Evolutionary conservation across 2,113 vertebrate genomes (phyloP), one percentile per base, ranked within the genome.

Genomic region (Ciconia stormi): DNA sequence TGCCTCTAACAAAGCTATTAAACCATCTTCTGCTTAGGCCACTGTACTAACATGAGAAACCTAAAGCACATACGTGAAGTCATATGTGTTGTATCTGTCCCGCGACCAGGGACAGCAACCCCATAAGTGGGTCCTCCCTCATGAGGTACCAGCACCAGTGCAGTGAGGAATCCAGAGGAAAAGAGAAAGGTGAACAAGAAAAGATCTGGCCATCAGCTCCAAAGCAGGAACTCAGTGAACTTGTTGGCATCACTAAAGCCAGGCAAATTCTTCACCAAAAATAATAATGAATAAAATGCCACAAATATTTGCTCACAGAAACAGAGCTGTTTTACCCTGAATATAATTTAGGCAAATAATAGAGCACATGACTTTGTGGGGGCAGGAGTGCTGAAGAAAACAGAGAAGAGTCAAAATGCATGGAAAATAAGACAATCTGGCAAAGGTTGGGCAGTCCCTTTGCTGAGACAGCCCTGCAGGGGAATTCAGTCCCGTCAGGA

Each of bases 281-380:
- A 92, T 85, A 90, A 95, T 42, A 72, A 90, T 86, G 76, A 94
- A 94, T 94, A 88, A 96, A 96, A 95, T 95, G 62, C 87, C 93
- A 62, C 0, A 2, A 87, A 95, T 97, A 94, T 85, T 97, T 95
- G 83, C 81, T 94, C n/a, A 89, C 91, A 95, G 89, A 87, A 95
- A 80, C 79, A 46, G 66, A 77, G 87, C 82, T 95, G 95, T 87
- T 95, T 93, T 80, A 77, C 53, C 32, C 87, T 72, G 94, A 85
- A 85, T 94, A 42, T 20, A 62, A 96, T 79, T 77, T 82, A 96
- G 70, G 74, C 62, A 89, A 87, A 89, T 72, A 82, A 79, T 1
- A 59, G 66, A 96, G 87, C 95, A 82, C 53, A 73, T 95, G 96
- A 97, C n/a, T 91, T 30, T 90, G 95, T 95, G 96, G 96, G 93